These are phyloP conservation scores for Chloroclysta siterata DNA, from an alignment of 2,888 invertebrate species.

Conservation along the genomic window DNA sequence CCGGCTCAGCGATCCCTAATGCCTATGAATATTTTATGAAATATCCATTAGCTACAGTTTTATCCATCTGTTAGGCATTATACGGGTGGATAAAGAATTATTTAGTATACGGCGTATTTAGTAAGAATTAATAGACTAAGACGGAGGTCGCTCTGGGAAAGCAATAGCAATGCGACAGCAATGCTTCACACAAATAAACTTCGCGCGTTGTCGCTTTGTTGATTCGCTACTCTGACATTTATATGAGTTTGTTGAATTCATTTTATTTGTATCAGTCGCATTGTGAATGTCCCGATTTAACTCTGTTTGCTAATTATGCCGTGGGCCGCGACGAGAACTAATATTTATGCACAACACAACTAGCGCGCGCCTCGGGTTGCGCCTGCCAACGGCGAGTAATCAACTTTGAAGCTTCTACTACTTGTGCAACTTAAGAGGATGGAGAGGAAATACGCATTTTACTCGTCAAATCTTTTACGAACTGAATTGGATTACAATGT, in stretches of 20 bases:
- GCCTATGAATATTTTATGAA: slow-evolving; percentile 22
- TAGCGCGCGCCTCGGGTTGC: slow-evolving; percentile 22
- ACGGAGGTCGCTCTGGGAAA: too few relatives aligned
- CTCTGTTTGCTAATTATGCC: slow-evolving; percentile 26
- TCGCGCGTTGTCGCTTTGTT: not conserved
- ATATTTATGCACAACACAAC: slow-evolving; percentile 34
- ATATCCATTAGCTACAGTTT: slow-evolving; percentile 2
- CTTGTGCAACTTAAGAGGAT: not conserved
- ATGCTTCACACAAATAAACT: not conserved
- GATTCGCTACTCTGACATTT: too few relatives aligned
- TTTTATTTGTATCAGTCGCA: not conserved
- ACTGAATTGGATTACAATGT: not conserved
- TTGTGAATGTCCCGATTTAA: slow-evolving; percentile 6
- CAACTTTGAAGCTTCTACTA: slow-evolving; percentile 5
- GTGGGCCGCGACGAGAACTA: slow-evolving; percentile 28
- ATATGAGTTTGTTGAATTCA: too few relatives aligned
- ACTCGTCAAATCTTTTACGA: not conserved
- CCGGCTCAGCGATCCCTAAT: slow-evolving; percentile 7
- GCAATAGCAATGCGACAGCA: not conserved
- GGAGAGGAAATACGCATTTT: not conserved
- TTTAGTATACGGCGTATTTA: not conserved
- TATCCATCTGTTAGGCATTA: slow-evolving; percentile 5
- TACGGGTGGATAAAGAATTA: not conserved
- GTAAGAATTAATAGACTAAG: not conserved
- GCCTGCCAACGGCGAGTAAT: slow-evolving; percentile 4